Evolutionary conservation across 2,113 vertebrate species (phyloP).

Genomic region (Sprattus sprattus): DNA sequence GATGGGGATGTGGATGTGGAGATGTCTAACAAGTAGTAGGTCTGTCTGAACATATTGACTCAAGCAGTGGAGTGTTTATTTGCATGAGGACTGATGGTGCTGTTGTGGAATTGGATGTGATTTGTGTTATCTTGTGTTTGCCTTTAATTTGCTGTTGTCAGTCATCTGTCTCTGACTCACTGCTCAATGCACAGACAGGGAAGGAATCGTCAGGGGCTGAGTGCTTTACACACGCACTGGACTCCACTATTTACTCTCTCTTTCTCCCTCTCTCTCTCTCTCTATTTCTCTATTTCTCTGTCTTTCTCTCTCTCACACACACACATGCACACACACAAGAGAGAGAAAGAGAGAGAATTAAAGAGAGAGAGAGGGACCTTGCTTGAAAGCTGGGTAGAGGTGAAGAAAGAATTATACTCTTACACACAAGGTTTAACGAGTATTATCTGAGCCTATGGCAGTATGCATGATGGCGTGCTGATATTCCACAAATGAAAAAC

Average conservation of each 20-base stretch:
- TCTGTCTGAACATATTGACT: slow-evolving; percentile 39
- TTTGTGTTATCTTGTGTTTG: slow-evolving; percentile 44
- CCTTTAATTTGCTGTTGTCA: slow-evolving; percentile 57
- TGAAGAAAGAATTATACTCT: background rate
- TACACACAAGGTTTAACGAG: background rate
- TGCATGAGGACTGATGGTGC: slow-evolving; percentile 20
- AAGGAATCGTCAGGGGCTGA: slow-evolving; percentile 29
- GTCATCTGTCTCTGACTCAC: slow-evolving; percentile 45
- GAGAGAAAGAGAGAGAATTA: background rate
- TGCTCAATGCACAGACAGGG: background rate
- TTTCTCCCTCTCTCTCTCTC: background rate
- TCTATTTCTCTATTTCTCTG: background rate
- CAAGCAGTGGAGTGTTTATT: slow-evolving; percentile 16
- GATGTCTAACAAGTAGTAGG: slow-evolving; percentile 36
- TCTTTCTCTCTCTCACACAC: slow-evolving; percentile 12
- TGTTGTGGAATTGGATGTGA: slow-evolving; percentile 1
- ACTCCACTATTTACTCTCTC: background rate
- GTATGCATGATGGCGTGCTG: background rate
- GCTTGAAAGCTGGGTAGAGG: background rate
- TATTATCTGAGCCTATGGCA: background rate
- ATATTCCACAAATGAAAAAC: background rate
- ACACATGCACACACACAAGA: slow-evolving; percentile 9
- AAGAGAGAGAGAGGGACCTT: background rate
- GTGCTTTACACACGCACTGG: slow-evolving; percentile 13
- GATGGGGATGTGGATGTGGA: slow-evolving; percentile 28